Conservation (phyloP, 2,797 vertebrate genomes). For the Alca torda region DNA sequence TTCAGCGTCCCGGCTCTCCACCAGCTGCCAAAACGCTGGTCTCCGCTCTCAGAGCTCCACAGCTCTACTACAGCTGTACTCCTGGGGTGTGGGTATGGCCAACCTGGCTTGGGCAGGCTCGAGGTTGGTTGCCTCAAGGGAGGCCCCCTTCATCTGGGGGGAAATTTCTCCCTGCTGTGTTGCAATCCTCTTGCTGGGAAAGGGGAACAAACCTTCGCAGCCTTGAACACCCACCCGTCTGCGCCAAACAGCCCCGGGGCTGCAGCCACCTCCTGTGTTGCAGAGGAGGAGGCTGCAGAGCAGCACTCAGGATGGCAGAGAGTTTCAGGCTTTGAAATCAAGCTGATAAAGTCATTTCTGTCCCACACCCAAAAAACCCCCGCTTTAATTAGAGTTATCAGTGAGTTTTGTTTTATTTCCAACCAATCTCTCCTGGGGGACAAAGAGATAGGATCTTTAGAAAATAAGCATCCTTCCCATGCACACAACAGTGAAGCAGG, state of each 20-base stretch:
- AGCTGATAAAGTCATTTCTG: not conserved
- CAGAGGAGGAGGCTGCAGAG: not conserved
- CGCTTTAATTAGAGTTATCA: not conserved
- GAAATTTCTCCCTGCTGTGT: not conserved
- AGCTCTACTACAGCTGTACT: not conserved
- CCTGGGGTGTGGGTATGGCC: not conserved
- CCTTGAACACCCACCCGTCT: not conserved
- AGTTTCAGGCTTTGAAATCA: not conserved
- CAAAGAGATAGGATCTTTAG: not conserved
- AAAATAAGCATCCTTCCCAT: not conserved
- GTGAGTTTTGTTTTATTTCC: not conserved
- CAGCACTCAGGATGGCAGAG: not conserved
- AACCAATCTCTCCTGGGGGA: accelerated
- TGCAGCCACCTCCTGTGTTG: not conserved
- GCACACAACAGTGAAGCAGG: not conserved
- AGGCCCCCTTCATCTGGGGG: too few species aligned
- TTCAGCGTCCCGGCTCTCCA: not conserved
- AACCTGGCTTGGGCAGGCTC: not conserved
- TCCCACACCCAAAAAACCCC: accelerated
- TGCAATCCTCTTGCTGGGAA: not conserved
- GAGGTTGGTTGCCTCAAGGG: not conserved
- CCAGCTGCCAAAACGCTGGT: not conserved
- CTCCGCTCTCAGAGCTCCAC: not conserved
- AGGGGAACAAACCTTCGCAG: not conserved
- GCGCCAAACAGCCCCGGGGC: not conserved